Percentiles rank a stretch among this genome's conserved stretches.
Conservation (phyloP, 35 echinoderm and acorn worm species). For the Amphiura filiformis region DNA sequence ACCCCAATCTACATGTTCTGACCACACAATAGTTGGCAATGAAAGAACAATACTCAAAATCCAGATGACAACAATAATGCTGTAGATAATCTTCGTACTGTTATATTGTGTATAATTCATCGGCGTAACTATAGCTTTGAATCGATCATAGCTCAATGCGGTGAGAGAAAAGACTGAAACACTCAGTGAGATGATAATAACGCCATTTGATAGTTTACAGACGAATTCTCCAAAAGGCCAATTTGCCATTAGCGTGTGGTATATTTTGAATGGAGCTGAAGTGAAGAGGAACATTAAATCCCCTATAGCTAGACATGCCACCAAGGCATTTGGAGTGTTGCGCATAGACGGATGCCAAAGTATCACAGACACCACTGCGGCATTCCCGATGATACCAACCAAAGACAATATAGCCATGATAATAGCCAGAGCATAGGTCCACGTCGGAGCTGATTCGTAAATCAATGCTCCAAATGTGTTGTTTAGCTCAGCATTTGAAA, state of each 20-base stretch:
- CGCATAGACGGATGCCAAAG: constrained; percentile 59
- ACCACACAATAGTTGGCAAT: constrained; percentile 24
- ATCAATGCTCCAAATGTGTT: not conserved
- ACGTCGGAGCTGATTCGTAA: not conserved
- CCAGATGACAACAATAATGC: constrained; percentile 47
- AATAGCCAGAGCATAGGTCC: not conserved
- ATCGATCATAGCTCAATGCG: constrained; percentile 66
- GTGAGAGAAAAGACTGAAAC: constrained; percentile 62
- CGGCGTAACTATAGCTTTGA: constrained; percentile 69
- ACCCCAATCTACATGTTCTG: not conserved
- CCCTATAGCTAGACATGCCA: constrained; percentile 66
- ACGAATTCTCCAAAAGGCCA: constrained; percentile 35
- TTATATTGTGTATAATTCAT: constrained; percentile 51
- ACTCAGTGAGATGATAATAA: constrained; percentile 32
- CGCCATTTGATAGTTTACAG: constrained; percentile 45
- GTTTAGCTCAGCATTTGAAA: not conserved
- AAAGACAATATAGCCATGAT: constrained; percentile 16
- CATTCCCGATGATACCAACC: constrained; percentile 62
- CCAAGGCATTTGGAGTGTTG: constrained; percentile 64
- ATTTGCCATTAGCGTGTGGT: not conserved
- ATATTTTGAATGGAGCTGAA: constrained; percentile 42
- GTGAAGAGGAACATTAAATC: constrained; percentile 50
- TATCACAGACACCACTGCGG: constrained; percentile 47
- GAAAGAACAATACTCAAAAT: constrained; percentile 26
- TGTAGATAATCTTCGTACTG: constrained; percentile 32